These are phyloP conservation scores for Petrolisthes cinctipes DNA, from an alignment of 2,888 invertebrate species.

Conservation along the genomic window DNA sequence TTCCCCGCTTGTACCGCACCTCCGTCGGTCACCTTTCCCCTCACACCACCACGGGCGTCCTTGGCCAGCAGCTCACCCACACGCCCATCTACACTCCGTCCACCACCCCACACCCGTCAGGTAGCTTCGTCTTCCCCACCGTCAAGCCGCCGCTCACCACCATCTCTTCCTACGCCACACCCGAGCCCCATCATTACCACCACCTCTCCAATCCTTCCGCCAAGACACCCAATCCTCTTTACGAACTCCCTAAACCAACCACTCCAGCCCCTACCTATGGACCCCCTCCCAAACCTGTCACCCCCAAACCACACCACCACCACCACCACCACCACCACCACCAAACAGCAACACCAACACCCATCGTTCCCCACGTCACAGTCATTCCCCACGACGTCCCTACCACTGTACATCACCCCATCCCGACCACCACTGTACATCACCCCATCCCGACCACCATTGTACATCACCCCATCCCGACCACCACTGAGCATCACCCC, in stretches of 20 bases:
- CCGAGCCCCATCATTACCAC: neutral
- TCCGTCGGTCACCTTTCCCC: slow-evolving; percentile 28
- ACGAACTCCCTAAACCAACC: neutral
- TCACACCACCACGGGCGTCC: neutral
- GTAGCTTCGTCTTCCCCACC: neutral
- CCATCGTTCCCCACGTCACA: neutral
- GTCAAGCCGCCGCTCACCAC: neutral
- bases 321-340: neutral
- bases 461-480: neutral
- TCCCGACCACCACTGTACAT: neutral
- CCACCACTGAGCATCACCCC: slow-evolving; percentile 4
- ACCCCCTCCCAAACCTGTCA: slow-evolving; percentile 5
- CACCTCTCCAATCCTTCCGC: neutral
- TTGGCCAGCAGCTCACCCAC: neutral
- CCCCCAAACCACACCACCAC: neutral
- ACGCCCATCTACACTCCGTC: slow-evolving; percentile 10
- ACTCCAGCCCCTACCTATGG: slow-evolving; percentile 18
- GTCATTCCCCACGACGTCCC: neutral
- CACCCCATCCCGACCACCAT: neutral
- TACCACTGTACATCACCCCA: neutral
- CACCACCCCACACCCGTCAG: neutral
- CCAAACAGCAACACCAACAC: slow-evolving; percentile 5
- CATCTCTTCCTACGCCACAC: slow-evolving; percentile 15
- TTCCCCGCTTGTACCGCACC: slow-evolving; percentile 41
- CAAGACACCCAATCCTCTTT: slow-evolving; percentile 12